Base-by-base conservation (phyloP, 2,888 invertebrate genomes). In the Nemoura dubitans region DNA sequence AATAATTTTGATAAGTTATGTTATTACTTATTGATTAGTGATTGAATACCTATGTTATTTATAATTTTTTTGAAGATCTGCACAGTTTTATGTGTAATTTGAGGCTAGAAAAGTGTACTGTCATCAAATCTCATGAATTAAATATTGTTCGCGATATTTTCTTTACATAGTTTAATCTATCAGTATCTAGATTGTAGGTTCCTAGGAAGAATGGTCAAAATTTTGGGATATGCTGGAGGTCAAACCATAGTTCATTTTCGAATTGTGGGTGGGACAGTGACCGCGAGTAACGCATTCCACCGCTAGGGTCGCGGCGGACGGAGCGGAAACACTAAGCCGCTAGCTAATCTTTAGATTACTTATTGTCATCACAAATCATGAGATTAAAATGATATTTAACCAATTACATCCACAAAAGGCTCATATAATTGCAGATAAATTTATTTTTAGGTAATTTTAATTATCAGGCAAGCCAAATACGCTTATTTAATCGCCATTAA, bases 261-360 rank as follows among this genome's bases (percentile, higher is more conserved):
- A 59, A 59, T 59, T 16, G 59, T 59, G 59, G 59, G 59, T 59
- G 59, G 59, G 59, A 59, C 59, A 59, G 59, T 59, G 59, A 59
- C 59, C 59, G 59, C 59, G 14, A 59, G 59, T 59, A 21, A 1
- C 21, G 21, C 59, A 59, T 59, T 59, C 59, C 59, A 59, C 59
- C 59, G 59, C 59, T 21, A 10, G 21, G 59, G 59, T 59, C 59
- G 59, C 59, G 2, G 21, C 59, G 59, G 14, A 59, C 29, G 29
- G 59, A 84, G 84, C 84, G 84, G 84, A 84, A 84, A 84, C 84
- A 59, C 43, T 76, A 84, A 59, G 84, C 84, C 27, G 59, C 84
- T 76, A 84, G 27, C 76, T 59, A 84, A 84, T 84, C 84, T 30
- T 21, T 14, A 59, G 59, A 59, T 59, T 59, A 59, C 59, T 59